Conservation (phyloP, 2,888 invertebrate genomes). For the Cordilura impudica region DNA sequence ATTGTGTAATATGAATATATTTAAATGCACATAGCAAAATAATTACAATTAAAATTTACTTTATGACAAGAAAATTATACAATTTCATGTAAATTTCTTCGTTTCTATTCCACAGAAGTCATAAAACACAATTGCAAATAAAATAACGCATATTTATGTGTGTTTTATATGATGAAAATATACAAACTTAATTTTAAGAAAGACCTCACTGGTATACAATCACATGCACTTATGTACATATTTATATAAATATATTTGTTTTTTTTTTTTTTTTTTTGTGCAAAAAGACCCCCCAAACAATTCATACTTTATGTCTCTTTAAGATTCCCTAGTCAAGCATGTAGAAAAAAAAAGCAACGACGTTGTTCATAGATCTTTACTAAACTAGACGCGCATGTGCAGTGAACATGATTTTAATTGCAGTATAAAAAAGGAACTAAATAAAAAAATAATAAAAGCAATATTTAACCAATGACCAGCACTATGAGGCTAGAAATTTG, state of each 20-base stretch:
- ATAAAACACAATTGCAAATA: conserved; percentile 4
- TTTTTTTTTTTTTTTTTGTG: conserved; percentile 38
- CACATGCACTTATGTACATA: conserved; percentile 16
- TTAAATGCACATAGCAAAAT: conserved; percentile 13
- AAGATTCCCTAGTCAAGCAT: conserved; percentile 46
- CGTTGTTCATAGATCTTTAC: conserved; percentile 56
- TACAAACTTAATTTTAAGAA: too few relatives aligned
- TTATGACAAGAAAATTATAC: conserved; percentile 29
- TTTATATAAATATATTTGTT: conserved; percentile 46
- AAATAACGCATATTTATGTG: conserved; percentile 28
- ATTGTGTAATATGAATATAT: conserved; percentile 26
- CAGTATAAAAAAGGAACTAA: conserved; percentile 54
- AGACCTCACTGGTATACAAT: conserved; percentile 7
- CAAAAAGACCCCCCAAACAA: conserved; percentile 59
- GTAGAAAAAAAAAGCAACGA: conserved; percentile 46
- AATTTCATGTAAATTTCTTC: conserved; percentile 33
- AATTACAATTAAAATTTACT: conserved; percentile 27
- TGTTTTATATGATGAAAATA: conserved; percentile 1
- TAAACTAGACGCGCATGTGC: conserved; percentile 64
- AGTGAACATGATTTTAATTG: conserved; percentile 68
- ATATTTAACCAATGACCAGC: too few relatives aligned
- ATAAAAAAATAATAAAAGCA: conserved; percentile 38
- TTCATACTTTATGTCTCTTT: conserved; percentile 30
- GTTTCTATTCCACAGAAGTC: conserved; percentile 49
- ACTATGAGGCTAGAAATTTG: too few relatives aligned